These are phyloP conservation scores for Microplitis deprimator DNA, from an alignment of 2,888 invertebrate species.

Conservation along the genomic window DNA sequence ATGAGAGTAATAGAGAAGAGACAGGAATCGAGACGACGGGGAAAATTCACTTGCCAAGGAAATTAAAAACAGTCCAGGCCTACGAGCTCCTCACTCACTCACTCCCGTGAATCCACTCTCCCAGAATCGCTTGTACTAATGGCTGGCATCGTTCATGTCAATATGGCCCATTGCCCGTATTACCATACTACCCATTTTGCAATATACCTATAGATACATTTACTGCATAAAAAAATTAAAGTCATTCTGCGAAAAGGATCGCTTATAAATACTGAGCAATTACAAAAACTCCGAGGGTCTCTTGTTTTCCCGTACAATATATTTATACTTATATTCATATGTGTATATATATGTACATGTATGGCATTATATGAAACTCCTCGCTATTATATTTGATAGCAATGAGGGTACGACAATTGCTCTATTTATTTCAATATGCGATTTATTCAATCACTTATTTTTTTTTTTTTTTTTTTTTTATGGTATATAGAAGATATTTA, in stretches of 20 bases:
- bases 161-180: slow-evolving; percentile 71
- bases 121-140: slow-evolving; percentile 61
- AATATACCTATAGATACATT: slow-evolving; percentile 45
- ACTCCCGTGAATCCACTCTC: slow-evolving; percentile 44
- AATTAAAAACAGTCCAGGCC: slow-evolving; percentile 69
- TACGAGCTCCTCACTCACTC: slow-evolving; percentile 40
- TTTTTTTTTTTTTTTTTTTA: too few species aligned
- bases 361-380: neutral
- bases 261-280: slow-evolving; percentile 71
- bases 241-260: slow-evolving; percentile 53
- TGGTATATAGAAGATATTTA: too few species aligned
- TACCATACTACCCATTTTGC: slow-evolving; percentile 68
- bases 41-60: slow-evolving; percentile 71
- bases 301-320: slow-evolving; percentile 30
- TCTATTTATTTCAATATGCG: neutral
- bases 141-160: slow-evolving; percentile 71
- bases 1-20: slow-evolving; percentile 42
- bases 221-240: slow-evolving; percentile 45
- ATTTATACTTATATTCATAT: slow-evolving; percentile 21
- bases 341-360: neutral
- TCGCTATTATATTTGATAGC: neutral
- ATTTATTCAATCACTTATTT: neutral
- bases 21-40: slow-evolving; percentile 34
- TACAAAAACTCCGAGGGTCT: slow-evolving; percentile 60
- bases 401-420: neutral